Base-by-base conservation (phyloP, 2,888 invertebrate genomes). In the Pyrrhia umbra region DNA sequence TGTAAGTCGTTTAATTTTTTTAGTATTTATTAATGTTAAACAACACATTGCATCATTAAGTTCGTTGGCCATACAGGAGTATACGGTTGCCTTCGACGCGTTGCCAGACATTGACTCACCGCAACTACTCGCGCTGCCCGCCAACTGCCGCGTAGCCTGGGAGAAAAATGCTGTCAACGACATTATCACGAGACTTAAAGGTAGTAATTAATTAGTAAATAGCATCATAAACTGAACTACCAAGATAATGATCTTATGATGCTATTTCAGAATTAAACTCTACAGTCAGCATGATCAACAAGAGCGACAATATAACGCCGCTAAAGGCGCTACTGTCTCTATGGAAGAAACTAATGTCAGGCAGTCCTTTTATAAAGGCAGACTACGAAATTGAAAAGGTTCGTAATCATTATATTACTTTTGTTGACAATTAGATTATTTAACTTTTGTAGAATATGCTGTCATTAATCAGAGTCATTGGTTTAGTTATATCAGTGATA, bases 101-200 rank as follows among this genome's bases (percentile, higher is more conserved):
- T 90, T 98, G 45, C 96, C 97, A 0, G 97, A 97, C 68, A 95
- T 95, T 54, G 98, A 98, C 87, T 92, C 96, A 13, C 97, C 98
- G 0, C 94, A 96, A 6, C 96, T 97, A 81, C 97, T 98, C 82
- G 98, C 98, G 2, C 92, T 99, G 49, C 98, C 99, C 0, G 97
- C 97, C 54, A 99, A 99, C 88, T 98, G 98, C 64, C 97, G 98
- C 73, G 95, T 97, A 54, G 97, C 98, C 8, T 97, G 98, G 96
- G 98, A 98, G 88, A 96, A 96, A 74, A 96, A 96, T 58, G 95
- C 96, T 3, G 95, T 95, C 1, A 89, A 89, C 9, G 87, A 92
- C 21, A 96, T 97, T n/a, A 94, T 98, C 50, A 87, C 59, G 10
- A 83, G 83, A n/a, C 74, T 88, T 2, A 86, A 80, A 83, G 88